Conservation (phyloP, 2,113 vertebrate species). For the Dipodomys stephensi region DNA sequence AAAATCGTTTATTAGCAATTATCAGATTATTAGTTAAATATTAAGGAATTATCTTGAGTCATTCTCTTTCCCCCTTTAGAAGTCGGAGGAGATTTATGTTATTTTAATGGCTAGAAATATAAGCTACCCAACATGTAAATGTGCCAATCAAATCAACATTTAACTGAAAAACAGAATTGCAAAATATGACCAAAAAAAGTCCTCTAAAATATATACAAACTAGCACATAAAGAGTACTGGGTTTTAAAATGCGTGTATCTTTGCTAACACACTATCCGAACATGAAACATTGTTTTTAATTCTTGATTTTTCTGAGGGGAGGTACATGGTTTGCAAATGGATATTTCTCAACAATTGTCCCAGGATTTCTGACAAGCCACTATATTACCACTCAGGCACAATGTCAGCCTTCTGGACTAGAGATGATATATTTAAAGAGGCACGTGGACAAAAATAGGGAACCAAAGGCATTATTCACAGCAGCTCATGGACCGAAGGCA, state of each 20-base stretch:
- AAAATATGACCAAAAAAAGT: neutral
- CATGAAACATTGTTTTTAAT: neutral
- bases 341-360: neutral
- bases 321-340: neutral
- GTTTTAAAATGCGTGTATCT: neutral
- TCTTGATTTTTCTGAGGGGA: neutral
- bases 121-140: neutral
- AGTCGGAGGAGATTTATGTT: constrained; percentile 45
- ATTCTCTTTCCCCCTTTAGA: constrained; percentile 33
- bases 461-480: neutral
- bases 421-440: neutral
- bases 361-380: neutral
- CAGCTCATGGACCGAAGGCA: accelerated
- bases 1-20: neutral
- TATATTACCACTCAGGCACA: neutral
- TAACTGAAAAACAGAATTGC: neutral
- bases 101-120: constrained; percentile 21
- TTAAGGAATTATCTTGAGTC: constrained; percentile 37
- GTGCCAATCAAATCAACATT: neutral
- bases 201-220: neutral
- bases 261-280: neutral
- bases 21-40: constrained; percentile 34
- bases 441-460: accelerated
- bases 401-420: neutral
- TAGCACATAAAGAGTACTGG: neutral